phyloP scores from a whole-genome alignment of 1,140 invertebrate species.

The Mizuhopecten yessoensis region DNA sequence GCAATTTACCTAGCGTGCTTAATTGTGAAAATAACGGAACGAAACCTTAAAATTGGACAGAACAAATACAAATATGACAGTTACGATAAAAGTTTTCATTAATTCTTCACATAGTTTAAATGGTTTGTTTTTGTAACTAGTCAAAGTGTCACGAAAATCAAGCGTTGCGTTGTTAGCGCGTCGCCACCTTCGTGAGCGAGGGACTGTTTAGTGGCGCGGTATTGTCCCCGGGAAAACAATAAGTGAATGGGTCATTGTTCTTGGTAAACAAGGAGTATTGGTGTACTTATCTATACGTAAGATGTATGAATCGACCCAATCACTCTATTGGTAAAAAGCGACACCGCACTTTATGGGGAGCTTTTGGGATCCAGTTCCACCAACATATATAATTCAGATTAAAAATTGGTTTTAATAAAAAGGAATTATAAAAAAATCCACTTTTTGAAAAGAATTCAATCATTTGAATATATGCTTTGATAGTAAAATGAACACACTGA shows the following conservation, averaged over 20 bases:
- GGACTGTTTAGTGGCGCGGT: not conserved
- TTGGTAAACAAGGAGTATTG: not conserved
- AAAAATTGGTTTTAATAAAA: no score
- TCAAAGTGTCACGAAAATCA: not conserved
- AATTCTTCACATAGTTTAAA: conserved; percentile 22
- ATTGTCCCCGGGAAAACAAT: conserved; percentile 30
- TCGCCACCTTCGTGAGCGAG: conserved; percentile 36
- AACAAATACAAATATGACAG: conserved; percentile 34
- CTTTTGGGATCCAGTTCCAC: not conserved
- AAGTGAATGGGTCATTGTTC: not conserved
- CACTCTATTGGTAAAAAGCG: not conserved
- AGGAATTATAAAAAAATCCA: no score
- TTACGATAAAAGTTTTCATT: conserved; percentile 7
- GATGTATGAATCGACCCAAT: not conserved
- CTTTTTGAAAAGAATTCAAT: no score
- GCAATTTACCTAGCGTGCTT: conserved; percentile 9
- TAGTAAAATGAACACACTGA: no score
- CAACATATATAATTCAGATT: no score
- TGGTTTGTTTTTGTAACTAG: conserved; percentile 4
- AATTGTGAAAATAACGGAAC: conserved; percentile 39
- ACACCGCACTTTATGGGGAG: not conserved
- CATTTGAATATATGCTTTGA: no score
- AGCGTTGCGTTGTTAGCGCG: not conserved
- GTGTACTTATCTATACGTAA: not conserved
- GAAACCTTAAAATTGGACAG: conserved; percentile 34